Evolutionary conservation across 2,888 invertebrate genomes (phyloP).

Genomic region (Hydropsyche betteni): DNA sequence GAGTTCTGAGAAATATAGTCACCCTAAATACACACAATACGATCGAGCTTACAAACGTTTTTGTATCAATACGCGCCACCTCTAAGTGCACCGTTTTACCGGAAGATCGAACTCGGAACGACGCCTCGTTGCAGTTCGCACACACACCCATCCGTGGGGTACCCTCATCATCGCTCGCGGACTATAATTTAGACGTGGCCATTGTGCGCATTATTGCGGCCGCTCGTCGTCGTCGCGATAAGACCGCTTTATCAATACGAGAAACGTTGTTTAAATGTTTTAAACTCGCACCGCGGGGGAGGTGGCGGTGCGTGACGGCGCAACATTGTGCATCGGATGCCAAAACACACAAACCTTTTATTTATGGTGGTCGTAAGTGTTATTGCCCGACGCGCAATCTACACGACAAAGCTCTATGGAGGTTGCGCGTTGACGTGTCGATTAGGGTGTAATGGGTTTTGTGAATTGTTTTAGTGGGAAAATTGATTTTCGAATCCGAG

Average conservation of each 20-base stretch:
- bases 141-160: conserved; percentile 34
- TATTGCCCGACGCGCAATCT: no score
- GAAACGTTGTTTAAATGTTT: background rate
- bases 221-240: conserved; percentile 29
- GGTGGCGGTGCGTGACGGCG: no score
- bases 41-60: conserved; percentile 6
- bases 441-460: background rate
- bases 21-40: no score
- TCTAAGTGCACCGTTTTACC: conserved; percentile 41
- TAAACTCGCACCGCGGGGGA: no score
- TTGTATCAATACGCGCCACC: conserved; percentile 28
- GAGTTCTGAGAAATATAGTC: no score
- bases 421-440: no score
- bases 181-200: conserved; percentile 38
- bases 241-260: background rate
- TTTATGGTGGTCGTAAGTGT: no score
- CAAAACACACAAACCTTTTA: no score
- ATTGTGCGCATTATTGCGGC: conserved; percentile 39
- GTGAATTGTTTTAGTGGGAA: background rate
- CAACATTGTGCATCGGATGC: no score
- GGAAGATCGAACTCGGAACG: conserved; percentile 34
- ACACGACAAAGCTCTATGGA: no score
- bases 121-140: conserved; percentile 38
- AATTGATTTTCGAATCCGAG: background rate
- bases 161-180: conserved; percentile 28